A percentile compares a stretch with the other conserved stretches of the same genome.
These are phyloP conservation scores for Platycheirus albimanus DNA, from an alignment of 2,888 invertebrate species.

Conservation along the genomic window DNA sequence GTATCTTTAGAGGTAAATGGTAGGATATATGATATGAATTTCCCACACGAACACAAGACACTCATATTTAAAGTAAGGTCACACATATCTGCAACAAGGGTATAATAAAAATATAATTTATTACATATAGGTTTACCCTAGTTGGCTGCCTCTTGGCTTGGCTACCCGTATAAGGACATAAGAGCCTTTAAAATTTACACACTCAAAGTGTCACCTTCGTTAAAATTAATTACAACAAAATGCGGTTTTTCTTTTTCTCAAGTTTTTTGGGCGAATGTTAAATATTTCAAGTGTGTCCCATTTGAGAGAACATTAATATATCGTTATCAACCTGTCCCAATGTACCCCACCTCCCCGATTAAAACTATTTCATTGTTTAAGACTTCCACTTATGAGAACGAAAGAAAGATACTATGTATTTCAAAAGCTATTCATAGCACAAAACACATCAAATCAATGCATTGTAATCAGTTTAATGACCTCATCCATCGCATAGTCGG, in stretches of 20 bases:
- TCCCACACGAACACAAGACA: not conserved
- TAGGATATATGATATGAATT: no score
- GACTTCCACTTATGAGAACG: not conserved
- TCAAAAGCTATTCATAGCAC: not conserved
- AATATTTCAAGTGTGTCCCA: no score
- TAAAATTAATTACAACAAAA: conserved; percentile 50
- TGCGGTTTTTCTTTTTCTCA: no score
- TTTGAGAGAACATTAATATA: no score
- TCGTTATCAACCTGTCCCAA: no score
- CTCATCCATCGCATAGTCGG: conserved; percentile 33
- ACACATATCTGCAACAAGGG: conserved; percentile 26
- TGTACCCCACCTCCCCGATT: no score
- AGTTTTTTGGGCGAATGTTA: not conserved
- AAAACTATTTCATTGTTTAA: conserved; percentile 27
- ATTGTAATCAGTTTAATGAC: conserved; percentile 55
- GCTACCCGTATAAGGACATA: not conserved
- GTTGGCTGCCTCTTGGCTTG: conserved; percentile 47
- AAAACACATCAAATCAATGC: conserved; percentile 38
- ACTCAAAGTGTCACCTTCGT: conserved; percentile 47
- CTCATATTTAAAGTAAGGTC: not conserved
- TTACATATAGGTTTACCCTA: conserved; percentile 31
- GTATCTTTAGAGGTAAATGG: no score
- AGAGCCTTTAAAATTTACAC: conserved; percentile 15
- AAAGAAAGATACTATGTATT: not conserved
- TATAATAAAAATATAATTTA: conserved; percentile 41